These are phyloP conservation scores for Tipula vernalis DNA, from an alignment of 2,888 invertebrate species.

Conservation along the genomic window DNA sequence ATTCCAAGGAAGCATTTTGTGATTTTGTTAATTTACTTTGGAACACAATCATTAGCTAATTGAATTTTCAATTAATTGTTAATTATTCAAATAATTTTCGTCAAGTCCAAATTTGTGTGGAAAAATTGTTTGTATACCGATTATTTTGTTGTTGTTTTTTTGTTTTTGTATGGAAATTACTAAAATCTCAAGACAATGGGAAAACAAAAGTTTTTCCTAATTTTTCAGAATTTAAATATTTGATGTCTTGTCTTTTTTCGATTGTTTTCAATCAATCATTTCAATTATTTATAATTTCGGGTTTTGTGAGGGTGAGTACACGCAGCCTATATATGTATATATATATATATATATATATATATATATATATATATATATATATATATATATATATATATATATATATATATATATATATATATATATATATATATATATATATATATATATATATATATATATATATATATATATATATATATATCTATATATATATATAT, in stretches of 20 bases:
- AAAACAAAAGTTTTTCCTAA: background rate
- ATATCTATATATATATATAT: too few species aligned
- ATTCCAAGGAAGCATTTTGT: background rate
- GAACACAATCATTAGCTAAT: background rate
- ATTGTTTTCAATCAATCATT: background rate
- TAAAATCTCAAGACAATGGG: background rate
- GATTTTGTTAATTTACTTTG: background rate
- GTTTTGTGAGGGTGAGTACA: background rate
- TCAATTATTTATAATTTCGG: background rate
- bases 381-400: background rate
- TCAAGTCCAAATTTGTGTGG: background rate
- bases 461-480: background rate
- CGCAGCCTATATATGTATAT: background rate
- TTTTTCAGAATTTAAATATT: background rate
- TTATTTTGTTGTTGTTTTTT: background rate
- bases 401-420: background rate
- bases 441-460: background rate
- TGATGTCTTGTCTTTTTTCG: background rate
- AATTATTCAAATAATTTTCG: background rate
- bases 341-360: background rate
- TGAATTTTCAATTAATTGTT: background rate
- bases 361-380: background rate
- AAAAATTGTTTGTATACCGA: background rate
- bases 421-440: background rate
- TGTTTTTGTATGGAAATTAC: background rate